Conservation (phyloP, 2,797 vertebrate genomes). For the Cyprinella venusta region DNA sequence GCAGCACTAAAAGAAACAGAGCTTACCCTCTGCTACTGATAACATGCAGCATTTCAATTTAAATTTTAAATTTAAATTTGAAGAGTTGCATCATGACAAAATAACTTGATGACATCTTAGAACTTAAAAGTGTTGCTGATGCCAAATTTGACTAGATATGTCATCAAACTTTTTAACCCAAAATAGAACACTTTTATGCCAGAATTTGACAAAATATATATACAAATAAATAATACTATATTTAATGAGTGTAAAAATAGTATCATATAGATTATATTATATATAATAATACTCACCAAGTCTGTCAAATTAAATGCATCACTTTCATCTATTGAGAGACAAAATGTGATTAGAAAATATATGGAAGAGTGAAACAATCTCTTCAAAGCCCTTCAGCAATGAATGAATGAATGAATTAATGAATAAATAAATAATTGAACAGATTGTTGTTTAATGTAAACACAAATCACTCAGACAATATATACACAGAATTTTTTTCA, state of each 20-base stretch:
- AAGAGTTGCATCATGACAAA: neutral
- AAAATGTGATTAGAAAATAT: constrained; percentile 3
- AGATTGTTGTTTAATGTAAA: neutral
- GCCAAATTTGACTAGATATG: neutral
- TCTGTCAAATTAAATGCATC: neutral
- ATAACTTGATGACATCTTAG: neutral
- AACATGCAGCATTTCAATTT: neutral
- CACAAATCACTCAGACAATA: constrained; percentile 6
- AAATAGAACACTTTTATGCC: neutral
- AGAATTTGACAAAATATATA: neutral
- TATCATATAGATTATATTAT: neutral
- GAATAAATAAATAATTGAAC: neutral
- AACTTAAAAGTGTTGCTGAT: neutral
- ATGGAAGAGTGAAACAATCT: neutral
- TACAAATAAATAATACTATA: neutral
- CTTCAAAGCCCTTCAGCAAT: neutral
- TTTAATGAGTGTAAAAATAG: neutral
- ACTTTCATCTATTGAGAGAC: constrained; percentile 5
- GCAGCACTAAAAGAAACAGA: neutral
- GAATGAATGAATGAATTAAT: neutral
- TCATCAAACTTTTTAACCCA: neutral
- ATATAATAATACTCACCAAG: constrained; percentile 3
- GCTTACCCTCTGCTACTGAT: neutral
- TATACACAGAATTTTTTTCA: neutral
- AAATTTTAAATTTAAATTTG: constrained; percentile 4